phyloP scores from a whole-genome alignment of 1,140 invertebrate genomes.

The Batillaria attramentaria region DNA sequence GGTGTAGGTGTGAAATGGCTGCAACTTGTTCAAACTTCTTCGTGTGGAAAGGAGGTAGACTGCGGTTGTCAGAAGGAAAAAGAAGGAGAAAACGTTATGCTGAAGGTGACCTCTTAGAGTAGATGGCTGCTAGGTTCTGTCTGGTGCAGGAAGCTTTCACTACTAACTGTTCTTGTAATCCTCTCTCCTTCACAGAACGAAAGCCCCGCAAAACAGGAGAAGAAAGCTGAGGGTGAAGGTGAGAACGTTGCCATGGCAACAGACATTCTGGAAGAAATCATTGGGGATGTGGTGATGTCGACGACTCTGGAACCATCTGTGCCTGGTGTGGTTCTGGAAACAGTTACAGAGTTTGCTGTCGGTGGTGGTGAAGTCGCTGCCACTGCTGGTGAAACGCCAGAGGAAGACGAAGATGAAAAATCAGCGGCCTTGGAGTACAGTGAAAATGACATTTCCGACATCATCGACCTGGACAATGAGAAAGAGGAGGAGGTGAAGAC shows the following conservation, averaged over 20 bases:
- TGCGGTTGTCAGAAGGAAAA: too few species aligned
- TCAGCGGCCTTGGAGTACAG: not conserved
- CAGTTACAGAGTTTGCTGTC: slow-evolving; percentile 54
- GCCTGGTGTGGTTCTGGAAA: slow-evolving; percentile 63
- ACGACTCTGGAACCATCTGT: slow-evolving; percentile 63
- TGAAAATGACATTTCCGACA: too few species aligned
- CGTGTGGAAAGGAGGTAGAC: too few species aligned
- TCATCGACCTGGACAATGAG: slow-evolving; percentile 37
- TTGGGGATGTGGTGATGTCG: slow-evolving; percentile 65
- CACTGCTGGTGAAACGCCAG: not conserved
- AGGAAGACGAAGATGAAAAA: slow-evolving; percentile 14
- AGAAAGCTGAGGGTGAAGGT: slow-evolving; percentile 23
- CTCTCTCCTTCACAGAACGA: slow-evolving; percentile 45
- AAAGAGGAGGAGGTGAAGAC: slow-evolving; percentile 11
- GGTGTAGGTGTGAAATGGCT: too few species aligned
- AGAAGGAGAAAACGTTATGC: too few species aligned
- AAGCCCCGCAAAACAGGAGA: slow-evolving; percentile 45
- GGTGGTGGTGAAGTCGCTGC: slow-evolving; percentile 1
- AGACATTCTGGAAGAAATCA: slow-evolving; percentile 62
- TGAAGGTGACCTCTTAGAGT: too few species aligned
- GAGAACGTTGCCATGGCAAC: slow-evolving; percentile 38
- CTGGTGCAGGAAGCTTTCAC: too few species aligned
- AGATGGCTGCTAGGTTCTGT: too few species aligned
- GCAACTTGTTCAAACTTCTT: too few species aligned
- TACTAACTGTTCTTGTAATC: not conserved